Conservation (phyloP, 1,140 invertebrate species). For the Aricia agestis region DNA sequence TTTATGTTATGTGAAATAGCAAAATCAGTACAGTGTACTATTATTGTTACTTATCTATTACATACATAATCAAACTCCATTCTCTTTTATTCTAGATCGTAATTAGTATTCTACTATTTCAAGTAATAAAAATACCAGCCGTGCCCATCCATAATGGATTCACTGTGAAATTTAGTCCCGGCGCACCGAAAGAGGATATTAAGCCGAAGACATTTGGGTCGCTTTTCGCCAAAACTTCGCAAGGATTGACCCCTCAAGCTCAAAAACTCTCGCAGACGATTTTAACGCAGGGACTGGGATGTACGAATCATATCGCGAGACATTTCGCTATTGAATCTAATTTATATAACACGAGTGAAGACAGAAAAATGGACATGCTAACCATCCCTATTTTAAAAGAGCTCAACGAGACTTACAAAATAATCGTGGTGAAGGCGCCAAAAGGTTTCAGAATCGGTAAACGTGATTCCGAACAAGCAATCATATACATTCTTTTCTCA, state of each 20-base stretch:
- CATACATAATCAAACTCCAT: too few relatives aligned
- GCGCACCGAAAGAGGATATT: slow-evolving; percentile 37
- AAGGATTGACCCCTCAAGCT: slow-evolving; percentile 30
- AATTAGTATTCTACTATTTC: slow-evolving; percentile 9
- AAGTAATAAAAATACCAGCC: background rate
- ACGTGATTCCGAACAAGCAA: slow-evolving; percentile 31
- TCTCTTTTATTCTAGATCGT: background rate
- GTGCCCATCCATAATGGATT: slow-evolving; percentile 46
- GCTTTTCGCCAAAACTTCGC: slow-evolving; percentile 47
- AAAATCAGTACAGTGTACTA: too few relatives aligned
- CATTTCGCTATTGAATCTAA: slow-evolving; percentile 29
- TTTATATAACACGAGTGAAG: slow-evolving; percentile 23
- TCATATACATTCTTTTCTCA: slow-evolving; percentile 56
- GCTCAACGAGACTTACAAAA: slow-evolving; percentile 43
- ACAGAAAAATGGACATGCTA: slow-evolving; percentile 32
- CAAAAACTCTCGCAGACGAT: slow-evolving; percentile 29
- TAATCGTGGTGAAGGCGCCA: slow-evolving; percentile 51
- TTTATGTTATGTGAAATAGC: too few relatives aligned
- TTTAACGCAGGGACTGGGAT: slow-evolving; percentile 36
- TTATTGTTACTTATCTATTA: too few relatives aligned
- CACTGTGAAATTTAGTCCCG: slow-evolving; percentile 43
- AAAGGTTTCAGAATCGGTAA: slow-evolving; percentile 43
- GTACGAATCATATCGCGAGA: slow-evolving; percentile 45
- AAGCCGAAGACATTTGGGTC: slow-evolving; percentile 36
- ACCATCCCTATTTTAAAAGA: slow-evolving; percentile 47